These are phyloP conservation scores for Hydrochoerus hydrochaeris DNA, from an alignment of 2,113 vertebrate genomes.

Conservation along the genomic window DNA sequence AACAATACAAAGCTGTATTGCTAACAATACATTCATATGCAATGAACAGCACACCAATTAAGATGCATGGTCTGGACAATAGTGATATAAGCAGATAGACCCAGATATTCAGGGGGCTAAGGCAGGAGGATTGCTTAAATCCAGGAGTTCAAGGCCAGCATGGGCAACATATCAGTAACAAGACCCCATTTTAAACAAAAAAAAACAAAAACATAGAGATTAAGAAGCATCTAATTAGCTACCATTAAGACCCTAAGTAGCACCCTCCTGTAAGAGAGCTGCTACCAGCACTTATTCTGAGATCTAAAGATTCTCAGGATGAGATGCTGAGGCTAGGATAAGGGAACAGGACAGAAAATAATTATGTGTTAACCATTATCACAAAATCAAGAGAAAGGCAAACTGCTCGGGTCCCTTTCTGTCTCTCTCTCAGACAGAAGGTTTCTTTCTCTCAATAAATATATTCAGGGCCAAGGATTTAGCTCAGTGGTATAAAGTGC, in stretches of 20 bases:
- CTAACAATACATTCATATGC: too few relatives aligned
- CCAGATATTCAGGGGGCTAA: background rate
- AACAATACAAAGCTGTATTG: too few relatives aligned
- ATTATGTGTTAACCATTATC: background rate
- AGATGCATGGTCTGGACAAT: background rate
- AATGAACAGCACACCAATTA: background rate
- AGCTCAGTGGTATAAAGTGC: too few relatives aligned
- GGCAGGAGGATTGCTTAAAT: background rate
- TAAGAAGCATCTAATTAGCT: background rate
- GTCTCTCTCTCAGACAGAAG: too few relatives aligned
- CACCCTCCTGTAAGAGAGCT: background rate
- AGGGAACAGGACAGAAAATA: background rate
- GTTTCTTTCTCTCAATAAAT: too few relatives aligned
- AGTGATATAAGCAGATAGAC: background rate
- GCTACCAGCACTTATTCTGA: background rate
- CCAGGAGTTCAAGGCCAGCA: background rate
- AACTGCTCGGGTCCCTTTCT: too few relatives aligned
- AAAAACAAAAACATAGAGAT: background rate
- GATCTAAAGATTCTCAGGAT: background rate
- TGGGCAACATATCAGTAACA: background rate
- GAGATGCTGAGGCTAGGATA: background rate
- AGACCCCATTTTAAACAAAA: background rate
- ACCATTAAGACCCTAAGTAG: background rate
- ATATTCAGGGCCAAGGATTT: too few relatives aligned
- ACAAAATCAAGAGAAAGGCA: background rate